phyloP scores from a whole-genome alignment of 2,113 vertebrate species.

The Trochalopteron elliotii region DNA sequence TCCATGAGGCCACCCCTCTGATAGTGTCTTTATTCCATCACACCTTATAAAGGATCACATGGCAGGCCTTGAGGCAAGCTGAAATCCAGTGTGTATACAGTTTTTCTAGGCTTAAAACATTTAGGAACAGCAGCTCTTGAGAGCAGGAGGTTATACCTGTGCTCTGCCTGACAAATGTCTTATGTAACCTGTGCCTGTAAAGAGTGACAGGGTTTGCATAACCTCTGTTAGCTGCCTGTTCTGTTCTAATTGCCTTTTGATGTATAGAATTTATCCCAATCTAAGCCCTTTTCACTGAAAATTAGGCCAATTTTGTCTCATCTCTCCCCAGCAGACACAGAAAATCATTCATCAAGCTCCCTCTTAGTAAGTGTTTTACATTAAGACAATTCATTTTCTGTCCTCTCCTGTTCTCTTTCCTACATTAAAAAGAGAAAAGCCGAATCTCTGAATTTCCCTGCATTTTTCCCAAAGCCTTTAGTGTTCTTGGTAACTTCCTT shows the following conservation, averaged over 20 bases:
- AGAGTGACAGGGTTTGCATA: neutral
- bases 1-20: neutral
- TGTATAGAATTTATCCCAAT: neutral
- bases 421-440: neutral
- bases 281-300: neutral
- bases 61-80: neutral
- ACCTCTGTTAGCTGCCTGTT: neutral
- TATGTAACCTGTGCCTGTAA: neutral
- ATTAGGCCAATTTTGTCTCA: constrained; percentile 29
- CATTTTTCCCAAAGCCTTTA: neutral
- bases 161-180: neutral
- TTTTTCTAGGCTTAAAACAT: neutral
- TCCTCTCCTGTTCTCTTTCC: neutral
- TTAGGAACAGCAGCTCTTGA: neutral
- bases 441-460: neutral
- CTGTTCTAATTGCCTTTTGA: constrained; percentile 14
- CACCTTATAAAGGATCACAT: neutral
- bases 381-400: neutral
- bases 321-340: neutral
- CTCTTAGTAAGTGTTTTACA: neutral
- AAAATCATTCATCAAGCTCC: constrained; percentile 24
- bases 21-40: neutral
- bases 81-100: neutral
- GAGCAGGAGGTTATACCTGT: neutral
- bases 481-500: neutral